Evolutionary conservation across 1,140 invertebrate species (phyloP), one percentile per base, ranked within the genome.

Genomic region (Nixonia krombeini): DNA sequence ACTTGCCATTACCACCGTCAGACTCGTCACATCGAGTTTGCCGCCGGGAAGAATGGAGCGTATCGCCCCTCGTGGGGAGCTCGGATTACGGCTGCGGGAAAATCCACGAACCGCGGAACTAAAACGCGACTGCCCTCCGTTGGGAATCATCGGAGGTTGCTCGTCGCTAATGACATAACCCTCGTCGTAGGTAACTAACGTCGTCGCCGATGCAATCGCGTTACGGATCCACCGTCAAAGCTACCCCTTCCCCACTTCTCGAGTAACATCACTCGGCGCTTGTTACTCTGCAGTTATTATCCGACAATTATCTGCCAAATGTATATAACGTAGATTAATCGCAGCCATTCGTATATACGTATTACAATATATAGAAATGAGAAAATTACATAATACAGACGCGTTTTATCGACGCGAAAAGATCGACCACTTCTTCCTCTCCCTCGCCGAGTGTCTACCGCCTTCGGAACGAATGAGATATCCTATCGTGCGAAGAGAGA

Each of bases 171-270:
- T 52, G 47, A 41, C 16, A 47, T 35, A 45, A 47, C 17, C n/a
- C 15, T 21, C 35, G 26, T 45, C 25, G 28, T 15, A 49, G 21
- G 23, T 47, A 40, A 17, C 37, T 12, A 55, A 55, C 51, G 61
- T 56, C 52, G 42, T 15, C 40, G 23, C 25, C 52, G 64, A 61
- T 61, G 61, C 53, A 37, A 51, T 57, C 56, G 46, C 58, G 51
- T 56, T 51, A 65, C 42, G 16, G 10, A 59, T n/a, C n/a, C n/a
- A n/a, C n/a, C n/a, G 42, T 53, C 53, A 9, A 16, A 33, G 45
- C 47, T n/a, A n/a, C n/a, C n/a, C n/a, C n/a, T n/a, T n/a, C n/a
- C n/a, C n/a, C n/a, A n/a, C n/a, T n/a, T n/a, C n/a, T n/a, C n/a
- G n/a, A n/a, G n/a, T n/a, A n/a, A n/a, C n/a, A n/a, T n/a, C n/a